phyloP scores from a whole-genome alignment of 1,140 invertebrate species.

The Gonatopus flavifemur region DNA sequence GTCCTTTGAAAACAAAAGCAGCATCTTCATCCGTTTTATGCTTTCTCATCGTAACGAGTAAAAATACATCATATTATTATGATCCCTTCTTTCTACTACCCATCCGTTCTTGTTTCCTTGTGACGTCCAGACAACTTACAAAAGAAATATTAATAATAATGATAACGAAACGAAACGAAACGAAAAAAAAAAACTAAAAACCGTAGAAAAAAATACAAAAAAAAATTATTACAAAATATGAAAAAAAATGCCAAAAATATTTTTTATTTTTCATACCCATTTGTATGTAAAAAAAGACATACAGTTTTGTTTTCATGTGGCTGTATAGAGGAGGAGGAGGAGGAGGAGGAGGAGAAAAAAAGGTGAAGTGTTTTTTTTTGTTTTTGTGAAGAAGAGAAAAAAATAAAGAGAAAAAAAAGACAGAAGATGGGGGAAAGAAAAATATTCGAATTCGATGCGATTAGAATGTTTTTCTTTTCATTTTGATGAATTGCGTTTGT shows the following conservation, averaged over 20 bases:
- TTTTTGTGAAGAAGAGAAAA: conserved; percentile 3
- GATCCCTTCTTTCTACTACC: too few species aligned
- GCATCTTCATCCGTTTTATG: too few species aligned
- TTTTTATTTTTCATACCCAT: conserved; percentile 43
- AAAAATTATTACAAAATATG: conserved; percentile 21
- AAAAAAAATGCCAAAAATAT: conserved; percentile 40
- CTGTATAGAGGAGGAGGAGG: conserved; percentile 15
- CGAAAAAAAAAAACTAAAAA: conserved; percentile 9
- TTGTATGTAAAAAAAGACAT: conserved; percentile 29
- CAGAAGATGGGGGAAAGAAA: too few species aligned
- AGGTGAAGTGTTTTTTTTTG: conserved; percentile 15
- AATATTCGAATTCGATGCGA: too few species aligned
- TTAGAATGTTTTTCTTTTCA: too few species aligned
- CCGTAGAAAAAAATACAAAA: conserved; percentile 16
- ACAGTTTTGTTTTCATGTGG: conserved; percentile 28
- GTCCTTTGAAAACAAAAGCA: too few species aligned
- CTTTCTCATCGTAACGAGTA: too few species aligned
- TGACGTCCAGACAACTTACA: too few species aligned
- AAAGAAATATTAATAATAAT: too few species aligned
- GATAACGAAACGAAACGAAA: conserved; percentile 9
- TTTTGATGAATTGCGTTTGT: too few species aligned
- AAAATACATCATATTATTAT: too few species aligned
- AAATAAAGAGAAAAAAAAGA: conserved; percentile 15
- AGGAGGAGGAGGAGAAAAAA: conserved; percentile 14
- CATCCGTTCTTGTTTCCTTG: too few species aligned